phyloP scores from a whole-genome alignment of 2,888 invertebrate species.

The Operophtera brumata region DNA sequence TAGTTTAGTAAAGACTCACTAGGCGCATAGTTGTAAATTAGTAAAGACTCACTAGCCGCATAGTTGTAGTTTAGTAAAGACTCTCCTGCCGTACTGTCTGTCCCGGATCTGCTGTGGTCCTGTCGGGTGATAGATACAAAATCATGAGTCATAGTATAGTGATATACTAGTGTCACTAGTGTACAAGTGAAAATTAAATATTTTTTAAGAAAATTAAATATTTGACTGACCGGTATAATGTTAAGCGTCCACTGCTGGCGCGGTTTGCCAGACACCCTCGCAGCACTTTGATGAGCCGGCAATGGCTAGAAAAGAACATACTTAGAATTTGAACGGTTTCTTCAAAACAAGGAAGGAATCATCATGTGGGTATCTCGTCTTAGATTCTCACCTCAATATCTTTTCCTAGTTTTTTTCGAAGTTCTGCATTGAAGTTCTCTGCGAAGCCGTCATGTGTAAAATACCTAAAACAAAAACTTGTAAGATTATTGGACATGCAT shows the following conservation, averaged over 20 bases:
- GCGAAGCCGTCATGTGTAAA: slow-evolving; percentile 85
- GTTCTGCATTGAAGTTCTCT: slow-evolving; percentile 83
- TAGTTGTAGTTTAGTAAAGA: slow-evolving; percentile 71
- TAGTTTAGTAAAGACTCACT: no score
- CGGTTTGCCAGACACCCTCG: slow-evolving; percentile 55
- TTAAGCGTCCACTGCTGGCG: slow-evolving; percentile 73
- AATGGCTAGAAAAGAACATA: slow-evolving; percentile 38
- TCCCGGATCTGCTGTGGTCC: slow-evolving; percentile 61
- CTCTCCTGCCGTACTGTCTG: slow-evolving; percentile 63
- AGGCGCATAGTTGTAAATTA: no score
- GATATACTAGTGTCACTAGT: no score
- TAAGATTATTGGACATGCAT: no score
- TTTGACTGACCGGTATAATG: slow-evolving; percentile 55
- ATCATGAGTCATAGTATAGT: not conserved
- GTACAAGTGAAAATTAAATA: no score
- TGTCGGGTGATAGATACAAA: slow-evolving; percentile 27
- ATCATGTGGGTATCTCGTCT: no score
- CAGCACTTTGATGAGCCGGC: slow-evolving; percentile 46
- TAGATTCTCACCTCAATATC: slow-evolving; percentile 74
- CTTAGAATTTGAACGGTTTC: no score
- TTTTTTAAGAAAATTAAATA: no score
- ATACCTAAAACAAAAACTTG: slow-evolving; percentile 60
- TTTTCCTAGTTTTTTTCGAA: slow-evolving; percentile 82
- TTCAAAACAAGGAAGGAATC: no score
- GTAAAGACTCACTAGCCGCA: slow-evolving; percentile 60